Evolutionary conservation across 2,888 invertebrate genomes (phyloP), one percentile per base, ranked within the genome.

Genomic region (Epirrhoe alternata): DNA sequence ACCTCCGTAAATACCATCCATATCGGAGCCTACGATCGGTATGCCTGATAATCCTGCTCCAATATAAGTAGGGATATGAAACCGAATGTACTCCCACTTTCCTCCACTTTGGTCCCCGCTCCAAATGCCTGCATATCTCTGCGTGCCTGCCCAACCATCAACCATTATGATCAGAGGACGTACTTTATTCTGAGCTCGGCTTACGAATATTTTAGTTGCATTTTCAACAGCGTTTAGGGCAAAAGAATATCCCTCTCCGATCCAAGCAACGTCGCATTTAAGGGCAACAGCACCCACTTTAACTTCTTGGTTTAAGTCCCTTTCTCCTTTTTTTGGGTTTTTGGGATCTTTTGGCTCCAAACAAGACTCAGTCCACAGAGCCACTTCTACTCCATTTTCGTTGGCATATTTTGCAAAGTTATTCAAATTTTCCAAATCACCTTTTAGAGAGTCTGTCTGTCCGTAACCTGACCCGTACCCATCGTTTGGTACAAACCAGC

Each of bases 221-320:
- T 86, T 82, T 68, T 90, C 88, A 38, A 92, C 85, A 17, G 92
- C 90, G 68, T 76, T 88, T 14, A 92, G 79, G 0, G 83, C 92
- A 71, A 89, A 92, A 0, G 92, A 93, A 70, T 92, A 93, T 3
- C 92, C 92, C 8, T 71, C 64, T 5, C 92, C 92, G 38, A 93
- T 88, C 92, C 92, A 93, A 5, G 91, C 92, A 0, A 91, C 92
- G 63, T 93, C 92, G 75, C 92, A 91, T 80, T 93, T 93, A 0
- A 93, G 81, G 0, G 92, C 92, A 1, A 89, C 82, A 10, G 88
- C 87, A 51, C 91, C 91, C 31, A 81, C 70, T 6, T 81, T 74
- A 0, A 92, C 85, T 85, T 93, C 92, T 76, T 86, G 85, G 3
- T 72, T 68, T 66, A 93, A 82, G 79, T 93, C 92, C 68, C 92